Conservation (phyloP, 1,140 invertebrate species). For the Solenopsis invicta region DNA sequence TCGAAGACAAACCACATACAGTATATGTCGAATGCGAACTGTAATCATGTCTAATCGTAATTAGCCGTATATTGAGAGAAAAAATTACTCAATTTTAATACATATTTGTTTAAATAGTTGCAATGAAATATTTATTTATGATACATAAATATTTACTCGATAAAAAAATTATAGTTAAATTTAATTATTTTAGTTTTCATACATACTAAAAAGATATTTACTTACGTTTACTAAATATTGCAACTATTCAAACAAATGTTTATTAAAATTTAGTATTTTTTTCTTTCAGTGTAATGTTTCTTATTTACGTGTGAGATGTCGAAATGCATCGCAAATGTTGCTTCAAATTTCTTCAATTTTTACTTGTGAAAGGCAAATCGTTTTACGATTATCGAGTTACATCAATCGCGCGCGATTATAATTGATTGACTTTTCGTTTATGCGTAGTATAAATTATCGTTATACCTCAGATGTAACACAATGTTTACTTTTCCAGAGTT, state of each 20-base stretch:
- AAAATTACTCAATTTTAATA: too few species aligned
- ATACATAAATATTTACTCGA: too few species aligned
- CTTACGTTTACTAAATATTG: too few species aligned
- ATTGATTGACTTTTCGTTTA: neutral
- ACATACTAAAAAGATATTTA: too few species aligned
- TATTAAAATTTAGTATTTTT: too few species aligned
- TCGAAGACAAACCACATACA: neutral
- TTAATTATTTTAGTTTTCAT: too few species aligned
- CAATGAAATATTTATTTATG: too few species aligned
- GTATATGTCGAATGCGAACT: neutral
- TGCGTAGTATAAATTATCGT: neutral
- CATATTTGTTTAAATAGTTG: too few species aligned
- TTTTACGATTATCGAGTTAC: constrained; percentile 8
- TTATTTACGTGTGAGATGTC: neutral
- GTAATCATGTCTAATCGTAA: neutral
- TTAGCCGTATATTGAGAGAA: neutral
- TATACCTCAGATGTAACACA: neutral
- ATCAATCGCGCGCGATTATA: neutral
- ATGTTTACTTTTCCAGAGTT: neutral
- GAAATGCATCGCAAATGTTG: neutral
- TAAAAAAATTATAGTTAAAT: too few species aligned
- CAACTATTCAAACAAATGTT: too few species aligned
- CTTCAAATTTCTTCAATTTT: constrained; percentile 1
- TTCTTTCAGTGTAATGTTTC: neutral
- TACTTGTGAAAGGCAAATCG: neutral